phyloP scores from a whole-genome alignment of 1,140 invertebrate species.

The Calosoma granatense region DNA sequence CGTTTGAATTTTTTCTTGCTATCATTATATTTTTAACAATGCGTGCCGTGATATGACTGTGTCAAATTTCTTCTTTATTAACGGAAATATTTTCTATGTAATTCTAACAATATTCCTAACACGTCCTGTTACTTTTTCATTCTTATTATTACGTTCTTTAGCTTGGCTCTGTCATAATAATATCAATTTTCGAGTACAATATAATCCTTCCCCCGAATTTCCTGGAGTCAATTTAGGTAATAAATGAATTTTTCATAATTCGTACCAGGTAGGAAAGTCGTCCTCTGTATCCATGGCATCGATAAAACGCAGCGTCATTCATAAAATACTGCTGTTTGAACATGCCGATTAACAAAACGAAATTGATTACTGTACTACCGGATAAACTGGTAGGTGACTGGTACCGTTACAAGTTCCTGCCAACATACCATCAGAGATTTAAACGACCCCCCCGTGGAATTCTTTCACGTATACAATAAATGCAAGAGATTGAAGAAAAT shows the following conservation, averaged over 20 bases:
- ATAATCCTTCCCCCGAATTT: background rate
- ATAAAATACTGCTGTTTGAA: background rate
- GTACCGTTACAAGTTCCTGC: background rate
- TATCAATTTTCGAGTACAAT: no score
- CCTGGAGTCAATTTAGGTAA: background rate
- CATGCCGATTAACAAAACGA: background rate
- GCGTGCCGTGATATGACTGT: no score
- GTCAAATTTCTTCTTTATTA: no score
- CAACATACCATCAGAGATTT: background rate
- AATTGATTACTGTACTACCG: background rate
- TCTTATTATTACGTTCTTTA: no score
- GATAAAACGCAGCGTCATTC: no score
- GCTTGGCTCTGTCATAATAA: no score
- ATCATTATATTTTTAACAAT: no score
- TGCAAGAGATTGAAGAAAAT: background rate
- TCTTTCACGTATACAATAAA: background rate
- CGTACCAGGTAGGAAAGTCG: background rate
- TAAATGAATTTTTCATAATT: background rate
- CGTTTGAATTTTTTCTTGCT: no score
- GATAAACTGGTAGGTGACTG: background rate
- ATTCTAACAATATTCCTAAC: no score
- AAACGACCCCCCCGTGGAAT: background rate
- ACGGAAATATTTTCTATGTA: no score
- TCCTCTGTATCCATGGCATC: background rate
- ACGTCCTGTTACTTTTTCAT: no score